Base-by-base conservation (phyloP, 2,888 invertebrate species). In the Drosophila anomelani region DNA sequence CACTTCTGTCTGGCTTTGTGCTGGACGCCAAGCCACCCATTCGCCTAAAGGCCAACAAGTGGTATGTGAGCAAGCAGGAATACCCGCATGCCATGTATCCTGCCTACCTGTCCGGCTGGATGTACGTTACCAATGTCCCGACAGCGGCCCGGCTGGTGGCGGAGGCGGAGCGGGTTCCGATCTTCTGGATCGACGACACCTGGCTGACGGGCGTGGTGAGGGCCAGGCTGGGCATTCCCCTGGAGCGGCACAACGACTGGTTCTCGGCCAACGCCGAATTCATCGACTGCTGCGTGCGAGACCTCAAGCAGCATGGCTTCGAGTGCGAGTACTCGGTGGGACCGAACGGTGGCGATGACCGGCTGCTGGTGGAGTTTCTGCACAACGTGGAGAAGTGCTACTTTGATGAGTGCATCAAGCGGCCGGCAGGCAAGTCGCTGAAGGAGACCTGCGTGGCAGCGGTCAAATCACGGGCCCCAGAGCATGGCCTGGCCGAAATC, bases 141-240 rank as follows among this genome's bases (percentile, higher is more conserved):
- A 94, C 95, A 3, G 95, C 95, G 0, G 88, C 90, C 20, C 93
- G 93, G 23, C 89, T 98, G 56, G 93, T 94, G 26, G 89, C 93
- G 4, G 93, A 94, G 77, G 94, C 95, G 1, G 90, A 93, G 36
- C 90, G 92, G 39, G 93, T 94, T n/a, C 93, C 94, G 20, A 96
- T 95, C 83, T 98, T 98, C 92, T 98, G 98, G 98, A 97, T 98
- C 70, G 98, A 98, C 89, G 98, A 98, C 90, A 95, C 96, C 49
- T 96, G 95, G 90, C 93, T 98, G 0, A 98, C 98, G 0, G 98
- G 98, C 2, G 93, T 97, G 55, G 92, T 98, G 36, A 94, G 95
- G 9, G 93, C 94, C 59, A 92, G 93, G 34, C 91, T 95, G 29
- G 93, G 93, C 43, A 93, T 96, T n/a, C 92, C 93, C 43, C 91